Conservation (phyloP, 1,140 invertebrate genomes). For the Cyrtorhinus lividipennis region DNA sequence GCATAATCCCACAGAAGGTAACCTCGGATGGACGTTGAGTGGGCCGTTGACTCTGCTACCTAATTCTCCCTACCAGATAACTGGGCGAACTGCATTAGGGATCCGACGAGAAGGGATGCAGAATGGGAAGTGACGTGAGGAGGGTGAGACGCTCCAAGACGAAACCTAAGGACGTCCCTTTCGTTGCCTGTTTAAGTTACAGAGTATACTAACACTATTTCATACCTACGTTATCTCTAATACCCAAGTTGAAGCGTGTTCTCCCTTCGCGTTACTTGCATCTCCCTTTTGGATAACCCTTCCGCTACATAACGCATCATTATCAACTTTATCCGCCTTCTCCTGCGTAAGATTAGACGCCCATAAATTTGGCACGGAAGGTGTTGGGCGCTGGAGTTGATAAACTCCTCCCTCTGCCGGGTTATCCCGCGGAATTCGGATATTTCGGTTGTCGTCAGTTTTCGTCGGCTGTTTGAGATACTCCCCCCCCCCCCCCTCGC, state of each 20-base stretch:
- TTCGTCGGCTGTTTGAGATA: not conserved
- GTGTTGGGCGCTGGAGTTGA: not conserved
- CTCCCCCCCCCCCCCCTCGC: not conserved
- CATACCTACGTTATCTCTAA: slow-evolving; percentile 15
- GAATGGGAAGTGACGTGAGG: not conserved
- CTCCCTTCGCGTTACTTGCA: not conserved
- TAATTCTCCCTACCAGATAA: slow-evolving; percentile 9
- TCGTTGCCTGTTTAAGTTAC: slow-evolving; percentile 13
- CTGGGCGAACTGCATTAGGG: not conserved
- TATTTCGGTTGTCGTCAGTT: not conserved
- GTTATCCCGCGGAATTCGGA: not conserved
- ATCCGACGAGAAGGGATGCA: not conserved
- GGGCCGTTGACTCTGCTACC: slow-evolving; percentile 9
- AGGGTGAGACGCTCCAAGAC: not conserved
- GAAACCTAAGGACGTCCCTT: slow-evolving; percentile 6
- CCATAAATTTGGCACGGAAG: slow-evolving; percentile 1
- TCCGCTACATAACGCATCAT: slow-evolving; percentile 16
- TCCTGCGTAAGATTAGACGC: slow-evolving; percentile 1
- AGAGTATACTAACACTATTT: slow-evolving; percentile 16
- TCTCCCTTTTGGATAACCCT: slow-evolving; percentile 10
- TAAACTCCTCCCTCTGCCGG: not conserved
- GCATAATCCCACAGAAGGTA: too few relatives aligned
- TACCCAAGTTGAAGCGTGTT: slow-evolving; percentile 6
- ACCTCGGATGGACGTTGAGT: not conserved
- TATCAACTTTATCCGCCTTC: slow-evolving; percentile 17